Base-by-base conservation (phyloP, 1,140 invertebrate species). In the Sycobia sp. region DNA sequence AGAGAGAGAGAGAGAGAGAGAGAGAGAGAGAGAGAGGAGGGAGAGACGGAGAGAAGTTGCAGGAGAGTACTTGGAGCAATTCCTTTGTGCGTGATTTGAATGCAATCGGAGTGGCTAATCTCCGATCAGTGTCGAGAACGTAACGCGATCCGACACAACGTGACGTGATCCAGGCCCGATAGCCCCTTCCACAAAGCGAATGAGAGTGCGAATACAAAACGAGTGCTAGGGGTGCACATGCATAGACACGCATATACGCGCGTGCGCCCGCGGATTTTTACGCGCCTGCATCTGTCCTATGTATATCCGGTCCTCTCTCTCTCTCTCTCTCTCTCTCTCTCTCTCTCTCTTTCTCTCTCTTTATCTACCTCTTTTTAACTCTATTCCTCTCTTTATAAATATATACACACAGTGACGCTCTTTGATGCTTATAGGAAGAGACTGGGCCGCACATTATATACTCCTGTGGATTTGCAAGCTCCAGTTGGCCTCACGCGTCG, bases 71-170 rank as follows among this genome's bases (percentile, higher is more conserved):
- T 29, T 11, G 18, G 71, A 73, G 73, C 73, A n/a, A 71, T 74
- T 78, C 76, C 75, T 69, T 80, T 80, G 78, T 80, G 75, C 76
- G 76, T 77, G 76, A 80, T 80, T 78, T 78, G 76, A 80, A 80
- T 80, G 78, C 78, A 73, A 78, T 79, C 76, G 72, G 2, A 4
- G n/a, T 4, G 68, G 75, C 76, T 80, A 80, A 80, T 80, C 78
- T 80, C 74, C 72, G 78, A 80, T 80, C 78, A 79, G 74, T 80
- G 78, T 79, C 77, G 75, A 78, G 76, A 78, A 73, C 76, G 78
- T 77, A 80, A 80, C 75, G 74, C 76, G 74, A 80, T 78, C 77
- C 76, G 77, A 79, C 76, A 69, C 75, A 71, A 79, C 77, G 76
- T 78, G 74, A 76, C 71, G 74, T 73, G 76, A 78, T 77, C 69